These are phyloP conservation scores for Willisornis vidua DNA, from an alignment of 2,113 vertebrate species.

Conservation along the genomic window DNA sequence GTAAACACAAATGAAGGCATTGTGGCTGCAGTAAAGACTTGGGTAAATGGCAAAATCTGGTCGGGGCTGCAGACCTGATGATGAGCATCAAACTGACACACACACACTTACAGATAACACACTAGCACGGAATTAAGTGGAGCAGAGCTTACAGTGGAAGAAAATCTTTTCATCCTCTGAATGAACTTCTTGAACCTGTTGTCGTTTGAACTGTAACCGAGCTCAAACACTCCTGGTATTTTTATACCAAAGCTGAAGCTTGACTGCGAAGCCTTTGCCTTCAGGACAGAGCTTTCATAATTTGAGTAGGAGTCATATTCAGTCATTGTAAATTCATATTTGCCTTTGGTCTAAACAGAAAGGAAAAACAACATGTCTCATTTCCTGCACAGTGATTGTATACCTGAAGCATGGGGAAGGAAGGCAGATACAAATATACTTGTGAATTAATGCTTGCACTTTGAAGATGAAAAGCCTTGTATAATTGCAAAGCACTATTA, in stretches of 20 bases:
- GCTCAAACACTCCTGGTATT: slow-evolving; percentile 53
- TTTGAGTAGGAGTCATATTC: slow-evolving; percentile 82
- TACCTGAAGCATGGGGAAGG: slow-evolving; percentile 38
- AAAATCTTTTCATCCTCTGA: slow-evolving; percentile 76
- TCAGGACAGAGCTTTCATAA: slow-evolving; percentile 71
- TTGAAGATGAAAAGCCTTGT: slow-evolving; percentile 56
- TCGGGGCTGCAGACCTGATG: background rate
- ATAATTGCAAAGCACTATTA: slow-evolving; percentile 52
- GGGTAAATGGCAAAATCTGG: background rate
- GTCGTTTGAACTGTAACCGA: slow-evolving; percentile 70
- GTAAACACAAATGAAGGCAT: background rate
- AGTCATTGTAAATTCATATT: slow-evolving; percentile 82
- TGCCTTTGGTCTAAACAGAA: slow-evolving; percentile 84
- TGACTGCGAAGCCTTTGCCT: background rate
- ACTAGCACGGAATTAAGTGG: background rate
- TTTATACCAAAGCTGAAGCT: slow-evolving; percentile 74
- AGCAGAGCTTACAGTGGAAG: slow-evolving; percentile 80
- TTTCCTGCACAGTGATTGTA: slow-evolving; percentile 14
- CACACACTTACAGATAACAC: fast-evolving
- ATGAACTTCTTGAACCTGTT: slow-evolving; percentile 75
- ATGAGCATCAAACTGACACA: background rate
- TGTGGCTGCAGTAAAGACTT: background rate
- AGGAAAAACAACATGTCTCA: slow-evolving; percentile 37
- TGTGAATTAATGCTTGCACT: slow-evolving; percentile 57
- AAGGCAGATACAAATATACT: background rate